Conservation (phyloP, 2,888 invertebrate species). For the Troides oblongomaculatus region DNA sequence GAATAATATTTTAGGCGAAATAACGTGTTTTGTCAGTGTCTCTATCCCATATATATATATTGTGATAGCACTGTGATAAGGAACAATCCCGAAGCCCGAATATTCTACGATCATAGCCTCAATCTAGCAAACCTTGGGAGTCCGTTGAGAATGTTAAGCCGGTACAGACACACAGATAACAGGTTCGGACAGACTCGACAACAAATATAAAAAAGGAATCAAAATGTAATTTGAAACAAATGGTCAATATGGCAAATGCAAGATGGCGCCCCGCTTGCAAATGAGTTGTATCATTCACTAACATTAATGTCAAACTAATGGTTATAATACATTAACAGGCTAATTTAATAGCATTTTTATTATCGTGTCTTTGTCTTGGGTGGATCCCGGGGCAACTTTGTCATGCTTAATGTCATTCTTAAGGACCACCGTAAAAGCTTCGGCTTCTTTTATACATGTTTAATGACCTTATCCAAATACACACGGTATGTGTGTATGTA, state of each 20-base stretch:
- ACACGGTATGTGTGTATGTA: constrained; percentile 33
- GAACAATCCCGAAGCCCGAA: not conserved
- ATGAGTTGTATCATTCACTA: constrained; percentile 23
- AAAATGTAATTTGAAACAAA: constrained; percentile 26
- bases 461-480: constrained; percentile 52
- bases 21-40: no score
- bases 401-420: constrained; percentile 45
- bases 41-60: no score
- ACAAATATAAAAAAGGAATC: constrained; percentile 14
- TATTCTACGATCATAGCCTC: not conserved
- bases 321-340: constrained; percentile 39
- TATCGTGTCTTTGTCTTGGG: constrained; percentile 41
- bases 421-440: constrained; percentile 54
- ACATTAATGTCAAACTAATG: constrained; percentile 29
- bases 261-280: constrained; percentile 14
- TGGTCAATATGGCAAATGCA: constrained; percentile 16
- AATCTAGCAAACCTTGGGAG: not conserved
- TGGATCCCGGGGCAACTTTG: constrained; percentile 35
- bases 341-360: constrained; percentile 43
- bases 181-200: not conserved
- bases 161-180: no score
- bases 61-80: no score
- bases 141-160: not conserved
- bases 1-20: no score
- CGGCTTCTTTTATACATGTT: constrained; percentile 46